Percentiles rank a stretch among this genome's conserved stretches.
Conservation (phyloP, 2,797 vertebrate species). For the Kryptopterus vitreolus region DNA sequence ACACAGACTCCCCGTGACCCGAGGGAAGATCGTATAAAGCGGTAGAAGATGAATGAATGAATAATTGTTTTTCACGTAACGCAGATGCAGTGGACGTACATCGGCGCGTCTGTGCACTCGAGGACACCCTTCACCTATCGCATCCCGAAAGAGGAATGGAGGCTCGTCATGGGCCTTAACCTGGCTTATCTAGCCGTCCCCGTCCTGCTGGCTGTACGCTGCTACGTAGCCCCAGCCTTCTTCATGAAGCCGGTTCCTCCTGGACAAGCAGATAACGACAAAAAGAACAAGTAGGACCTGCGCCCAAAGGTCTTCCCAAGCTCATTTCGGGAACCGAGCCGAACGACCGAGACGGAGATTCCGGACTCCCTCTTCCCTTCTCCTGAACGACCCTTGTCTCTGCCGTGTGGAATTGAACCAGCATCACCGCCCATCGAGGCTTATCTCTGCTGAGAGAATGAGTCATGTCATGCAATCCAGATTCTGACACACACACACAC, state of each 20-base stretch:
- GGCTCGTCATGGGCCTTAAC: constrained; percentile 78
- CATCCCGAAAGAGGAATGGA: constrained; percentile 80
- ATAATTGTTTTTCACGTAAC: too few relatives aligned
- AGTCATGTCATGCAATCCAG: constrained; percentile 46
- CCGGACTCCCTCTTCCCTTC: background rate
- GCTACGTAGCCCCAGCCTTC: constrained; percentile 74
- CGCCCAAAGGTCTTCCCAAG: constrained; percentile 28
- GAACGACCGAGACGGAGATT: background rate
- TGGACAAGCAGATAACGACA: constrained; percentile 57
- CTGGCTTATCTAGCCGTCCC: constrained; percentile 71
- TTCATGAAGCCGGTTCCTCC: constrained; percentile 69
- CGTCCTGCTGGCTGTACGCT: constrained; percentile 80
- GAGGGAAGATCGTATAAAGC: too few relatives aligned
- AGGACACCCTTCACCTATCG: constrained; percentile 92
- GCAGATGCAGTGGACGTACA: constrained; percentile 91
- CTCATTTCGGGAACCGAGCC: background rate
- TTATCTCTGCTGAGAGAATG: constrained; percentile 38
- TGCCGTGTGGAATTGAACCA: constrained; percentile 24
- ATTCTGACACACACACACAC: constrained; percentile 47
- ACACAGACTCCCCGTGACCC: too few relatives aligned
- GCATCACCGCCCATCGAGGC: background rate
- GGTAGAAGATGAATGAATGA: too few relatives aligned
- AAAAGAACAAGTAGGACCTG: constrained; percentile 80
- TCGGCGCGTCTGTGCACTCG: constrained; percentile 85
- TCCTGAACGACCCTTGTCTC: constrained; percentile 6